Evolutionary conservation across 1,140 invertebrate genomes (phyloP).

Genomic region (Atta cephalotes): DNA sequence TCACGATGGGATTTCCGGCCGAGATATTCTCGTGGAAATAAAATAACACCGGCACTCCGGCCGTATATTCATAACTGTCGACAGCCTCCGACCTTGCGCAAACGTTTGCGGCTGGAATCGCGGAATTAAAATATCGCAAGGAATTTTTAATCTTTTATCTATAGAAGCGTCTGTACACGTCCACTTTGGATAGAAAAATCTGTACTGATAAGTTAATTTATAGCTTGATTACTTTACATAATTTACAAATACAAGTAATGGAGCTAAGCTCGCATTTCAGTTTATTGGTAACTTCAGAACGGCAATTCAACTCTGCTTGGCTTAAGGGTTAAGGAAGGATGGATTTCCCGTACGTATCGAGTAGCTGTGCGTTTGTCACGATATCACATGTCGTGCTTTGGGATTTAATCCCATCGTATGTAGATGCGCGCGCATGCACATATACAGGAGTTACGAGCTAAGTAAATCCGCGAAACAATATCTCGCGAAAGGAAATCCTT

Average conservation of each 20-base stretch:
- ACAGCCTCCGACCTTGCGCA: conserved; percentile 48
- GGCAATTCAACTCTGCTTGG: neutral
- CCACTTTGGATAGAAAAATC: neutral
- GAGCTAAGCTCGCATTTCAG: too few relatives aligned
- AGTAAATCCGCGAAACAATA: conserved; percentile 52
- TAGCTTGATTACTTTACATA: neutral
- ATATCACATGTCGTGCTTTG: conserved; percentile 15
- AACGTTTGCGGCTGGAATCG: conserved; percentile 54
- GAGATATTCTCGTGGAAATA: conserved; percentile 63
- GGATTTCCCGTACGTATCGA: conserved; percentile 37
- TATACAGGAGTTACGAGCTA: neutral
- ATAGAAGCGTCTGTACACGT: neutral
- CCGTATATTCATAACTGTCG: conserved; percentile 64
- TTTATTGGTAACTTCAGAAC: conserved; percentile 31
- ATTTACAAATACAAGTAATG: neutral
- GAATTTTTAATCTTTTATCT: conserved; percentile 47
- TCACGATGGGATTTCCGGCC: conserved; percentile 62
- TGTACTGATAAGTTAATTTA: conserved; percentile 6
- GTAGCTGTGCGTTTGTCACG: conserved; percentile 5
- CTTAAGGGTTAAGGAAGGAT: conserved; percentile 18
- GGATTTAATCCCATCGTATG: conserved; percentile 52
- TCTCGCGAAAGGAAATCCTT: conserved; percentile 37
- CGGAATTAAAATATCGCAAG: conserved; percentile 56
- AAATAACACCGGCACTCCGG: conserved; percentile 56
- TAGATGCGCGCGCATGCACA: conserved; percentile 16